Conservation (phyloP, 2,113 vertebrate species). For the Dryoscopus gambensis region DNA sequence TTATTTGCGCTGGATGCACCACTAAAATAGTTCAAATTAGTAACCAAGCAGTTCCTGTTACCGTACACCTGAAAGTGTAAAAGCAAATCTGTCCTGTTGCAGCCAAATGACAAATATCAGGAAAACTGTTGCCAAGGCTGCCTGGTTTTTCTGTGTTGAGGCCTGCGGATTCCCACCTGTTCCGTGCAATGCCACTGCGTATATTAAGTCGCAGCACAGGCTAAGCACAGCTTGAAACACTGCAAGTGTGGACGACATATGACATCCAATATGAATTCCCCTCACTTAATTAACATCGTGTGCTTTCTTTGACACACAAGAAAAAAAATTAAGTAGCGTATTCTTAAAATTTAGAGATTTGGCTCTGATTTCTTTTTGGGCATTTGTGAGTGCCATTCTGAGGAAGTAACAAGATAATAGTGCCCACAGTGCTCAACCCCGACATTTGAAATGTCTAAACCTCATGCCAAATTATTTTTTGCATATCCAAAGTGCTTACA, state of each 20-base stretch:
- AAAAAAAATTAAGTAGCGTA: neutral
- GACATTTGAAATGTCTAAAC: neutral
- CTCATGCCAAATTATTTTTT: neutral
- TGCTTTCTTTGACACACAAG: neutral
- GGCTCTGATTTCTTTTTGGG: neutral
- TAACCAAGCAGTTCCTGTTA: neutral
- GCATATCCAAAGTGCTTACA: neutral
- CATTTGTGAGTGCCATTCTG: neutral
- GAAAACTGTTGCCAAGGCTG: neutral
- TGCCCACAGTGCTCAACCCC: neutral
- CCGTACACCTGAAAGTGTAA: neutral
- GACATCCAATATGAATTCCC: neutral
- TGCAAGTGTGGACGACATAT: neutral
- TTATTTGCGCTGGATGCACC: neutral
- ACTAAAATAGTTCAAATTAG: neutral
- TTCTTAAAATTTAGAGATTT: neutral
- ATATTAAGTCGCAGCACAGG: neutral
- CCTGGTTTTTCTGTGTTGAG: neutral
- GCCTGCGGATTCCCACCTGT: conserved; percentile 38
- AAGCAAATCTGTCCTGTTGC: neutral
- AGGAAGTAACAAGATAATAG: neutral
- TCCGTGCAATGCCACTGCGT: neutral
- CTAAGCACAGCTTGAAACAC: conserved; percentile 15
- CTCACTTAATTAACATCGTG: neutral
- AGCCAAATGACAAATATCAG: conserved; percentile 16